A percentile compares a stretch with the other conserved stretches of the same genome.
Conservation (phyloP, 1,140 invertebrate species). For the Paramacrobiotus metropolitanus region DNA sequence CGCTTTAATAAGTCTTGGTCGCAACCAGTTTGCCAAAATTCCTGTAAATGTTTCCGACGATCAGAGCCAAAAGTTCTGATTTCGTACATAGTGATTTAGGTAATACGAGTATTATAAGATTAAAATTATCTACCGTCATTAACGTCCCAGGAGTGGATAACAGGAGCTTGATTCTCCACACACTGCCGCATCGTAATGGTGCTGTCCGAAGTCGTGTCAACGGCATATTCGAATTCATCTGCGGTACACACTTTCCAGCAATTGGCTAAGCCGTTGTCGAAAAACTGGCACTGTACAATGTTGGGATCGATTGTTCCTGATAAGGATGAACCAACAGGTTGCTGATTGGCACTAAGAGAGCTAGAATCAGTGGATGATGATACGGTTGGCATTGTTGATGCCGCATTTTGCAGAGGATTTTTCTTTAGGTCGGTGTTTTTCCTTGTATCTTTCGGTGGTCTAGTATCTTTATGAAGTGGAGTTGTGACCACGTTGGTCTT, state of each 20-base stretch:
- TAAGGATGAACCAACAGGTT: too few relatives aligned
- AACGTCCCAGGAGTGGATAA: neutral
- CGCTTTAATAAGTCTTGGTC: neutral
- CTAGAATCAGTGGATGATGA: neutral
- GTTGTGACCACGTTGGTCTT: neutral
- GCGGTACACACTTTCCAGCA: neutral
- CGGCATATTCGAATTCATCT: neutral
- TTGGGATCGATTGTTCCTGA: neutral
- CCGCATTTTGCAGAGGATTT: neutral
- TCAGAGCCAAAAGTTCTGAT: neutral
- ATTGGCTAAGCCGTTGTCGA: neutral
- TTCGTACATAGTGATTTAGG: neutral
- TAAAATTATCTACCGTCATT: neutral
- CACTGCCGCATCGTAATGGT: constrained; percentile 2
- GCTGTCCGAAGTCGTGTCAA: neutral
- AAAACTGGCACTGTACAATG: constrained; percentile 2
- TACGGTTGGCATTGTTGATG: neutral
- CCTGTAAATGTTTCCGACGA: neutral
- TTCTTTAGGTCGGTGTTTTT: neutral
- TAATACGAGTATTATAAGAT: neutral
- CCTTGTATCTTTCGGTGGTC: neutral
- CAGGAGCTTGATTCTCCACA: neutral
- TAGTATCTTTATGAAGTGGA: neutral
- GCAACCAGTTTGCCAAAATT: neutral
- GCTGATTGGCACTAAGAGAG: neutral